Percentiles rank a stretch among this genome's conserved stretches.
phyloP scores from a whole-genome alignment of 1,140 invertebrate species.

The Drosophila subobscura region DNA sequence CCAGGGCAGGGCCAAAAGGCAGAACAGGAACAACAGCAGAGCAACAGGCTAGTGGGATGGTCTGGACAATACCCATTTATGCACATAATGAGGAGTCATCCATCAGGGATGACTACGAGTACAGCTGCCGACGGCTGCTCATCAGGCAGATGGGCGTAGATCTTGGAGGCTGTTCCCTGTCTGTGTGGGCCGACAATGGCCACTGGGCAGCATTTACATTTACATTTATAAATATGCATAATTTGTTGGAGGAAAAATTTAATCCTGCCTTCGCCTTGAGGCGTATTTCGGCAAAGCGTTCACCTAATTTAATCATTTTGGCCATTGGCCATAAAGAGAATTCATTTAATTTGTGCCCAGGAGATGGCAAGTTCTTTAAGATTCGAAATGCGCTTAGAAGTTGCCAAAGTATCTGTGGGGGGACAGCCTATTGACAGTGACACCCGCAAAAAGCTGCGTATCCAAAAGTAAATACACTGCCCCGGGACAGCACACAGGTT shows the following conservation, averaged over 20 bases:
- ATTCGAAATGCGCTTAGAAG: constrained; percentile 21
- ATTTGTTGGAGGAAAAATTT: constrained; percentile 65
- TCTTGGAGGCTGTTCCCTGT: neutral
- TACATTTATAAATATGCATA: constrained; percentile 72
- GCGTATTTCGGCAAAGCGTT: constrained; percentile 23
- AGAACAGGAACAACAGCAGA: constrained; percentile 6
- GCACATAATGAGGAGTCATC: constrained; percentile 68
- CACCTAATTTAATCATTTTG: constrained; percentile 77
- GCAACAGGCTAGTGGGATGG: constrained; percentile 56
- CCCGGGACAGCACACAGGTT: constrained; percentile 49
- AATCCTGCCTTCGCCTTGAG: constrained; percentile 48
- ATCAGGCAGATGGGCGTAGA: constrained; percentile 12
- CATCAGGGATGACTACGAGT: constrained; percentile 40
- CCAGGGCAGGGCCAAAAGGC: constrained; percentile 3
- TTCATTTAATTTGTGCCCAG: constrained; percentile 56
- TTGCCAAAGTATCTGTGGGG: constrained; percentile 9
- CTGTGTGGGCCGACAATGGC: constrained; percentile 5
- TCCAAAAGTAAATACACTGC: constrained; percentile 73
- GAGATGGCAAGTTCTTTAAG: neutral
- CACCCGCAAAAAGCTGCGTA: constrained; percentile 64
- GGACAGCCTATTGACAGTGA: constrained; percentile 60
- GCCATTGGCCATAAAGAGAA: constrained; percentile 42
- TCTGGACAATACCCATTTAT: constrained; percentile 68
- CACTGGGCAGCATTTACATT: constrained; percentile 62
- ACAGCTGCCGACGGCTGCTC: constrained; percentile 44